Conservation (phyloP, 2,113 vertebrate species). For the Ciconia stormi region DNA sequence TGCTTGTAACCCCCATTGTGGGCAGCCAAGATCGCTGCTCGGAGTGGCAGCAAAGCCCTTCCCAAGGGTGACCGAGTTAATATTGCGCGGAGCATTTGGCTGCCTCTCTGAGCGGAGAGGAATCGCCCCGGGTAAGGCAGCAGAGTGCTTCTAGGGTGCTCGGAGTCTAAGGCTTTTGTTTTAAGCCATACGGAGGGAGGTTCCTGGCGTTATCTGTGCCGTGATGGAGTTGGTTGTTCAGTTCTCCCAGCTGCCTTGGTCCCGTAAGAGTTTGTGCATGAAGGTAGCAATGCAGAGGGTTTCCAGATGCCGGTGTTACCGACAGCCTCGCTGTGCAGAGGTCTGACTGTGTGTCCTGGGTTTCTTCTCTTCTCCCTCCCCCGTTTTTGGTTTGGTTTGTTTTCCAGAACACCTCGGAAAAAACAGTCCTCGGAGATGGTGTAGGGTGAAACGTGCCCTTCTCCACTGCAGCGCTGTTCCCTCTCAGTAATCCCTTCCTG, state of each 20-base stretch:
- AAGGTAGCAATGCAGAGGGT: background rate
- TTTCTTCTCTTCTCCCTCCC: background rate
- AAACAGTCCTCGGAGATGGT: background rate
- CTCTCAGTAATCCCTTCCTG: background rate
- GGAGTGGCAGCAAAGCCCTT: background rate
- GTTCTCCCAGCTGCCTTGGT: background rate
- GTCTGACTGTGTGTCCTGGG: background rate
- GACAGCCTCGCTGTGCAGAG: fast-evolving
- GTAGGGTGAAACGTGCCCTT: background rate
- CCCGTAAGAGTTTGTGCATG: background rate
- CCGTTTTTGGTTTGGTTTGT: background rate
- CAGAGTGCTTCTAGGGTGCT: background rate
- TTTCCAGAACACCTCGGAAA: background rate
- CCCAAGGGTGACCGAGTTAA: background rate
- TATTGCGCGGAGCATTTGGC: background rate
- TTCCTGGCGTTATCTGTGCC: background rate
- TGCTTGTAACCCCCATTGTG: fast-evolving
- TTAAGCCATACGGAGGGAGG: background rate
- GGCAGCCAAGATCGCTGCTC: background rate
- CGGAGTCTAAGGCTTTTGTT: background rate
- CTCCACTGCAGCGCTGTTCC: background rate
- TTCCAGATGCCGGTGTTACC: fast-evolving
- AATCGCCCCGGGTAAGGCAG: background rate
- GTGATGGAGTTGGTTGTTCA: background rate
- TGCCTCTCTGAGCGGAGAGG: background rate